phyloP scores from a whole-genome alignment of 2,888 invertebrate genomes.

The Gerris lacustris region DNA sequence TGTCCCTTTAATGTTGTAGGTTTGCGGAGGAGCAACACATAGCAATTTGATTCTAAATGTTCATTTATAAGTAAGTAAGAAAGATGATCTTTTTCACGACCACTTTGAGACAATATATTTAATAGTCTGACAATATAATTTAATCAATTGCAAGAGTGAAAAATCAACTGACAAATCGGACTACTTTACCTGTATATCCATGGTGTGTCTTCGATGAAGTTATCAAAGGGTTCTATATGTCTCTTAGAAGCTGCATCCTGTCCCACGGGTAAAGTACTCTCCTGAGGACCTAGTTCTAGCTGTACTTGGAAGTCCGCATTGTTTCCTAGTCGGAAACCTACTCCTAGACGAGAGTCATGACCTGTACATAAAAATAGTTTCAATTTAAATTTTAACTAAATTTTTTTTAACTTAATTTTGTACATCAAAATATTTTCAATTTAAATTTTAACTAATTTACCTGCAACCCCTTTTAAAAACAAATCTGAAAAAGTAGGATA shows the following conservation, averaged over 20 bases:
- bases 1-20: too few species aligned
- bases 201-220: background rate
- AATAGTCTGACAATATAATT: too few species aligned
- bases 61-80: too few species aligned
- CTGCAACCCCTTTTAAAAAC: too few species aligned
- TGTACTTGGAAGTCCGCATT: conserved; percentile 70
- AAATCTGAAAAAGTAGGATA: too few species aligned
- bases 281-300: conserved; percentile 65
- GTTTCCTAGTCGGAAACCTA: conserved; percentile 67
- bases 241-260: background rate
- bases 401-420: conserved; percentile 34
- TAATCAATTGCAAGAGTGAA: too few species aligned
- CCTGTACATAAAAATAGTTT: conserved; percentile 41
- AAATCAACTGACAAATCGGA: too few species aligned
- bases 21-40: too few species aligned
- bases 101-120: too few species aligned
- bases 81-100: too few species aligned
- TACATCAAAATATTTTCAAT: conserved; percentile 7
- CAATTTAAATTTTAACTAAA: background rate
- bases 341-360: conserved; percentile 64
- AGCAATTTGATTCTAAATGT: too few species aligned
- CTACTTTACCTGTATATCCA: background rate
- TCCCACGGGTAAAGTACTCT: conserved; percentile 51
- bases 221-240: background rate
- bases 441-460: too few species aligned